Conservation (phyloP, 2,113 vertebrate species). For the Coptodon rendalli region DNA sequence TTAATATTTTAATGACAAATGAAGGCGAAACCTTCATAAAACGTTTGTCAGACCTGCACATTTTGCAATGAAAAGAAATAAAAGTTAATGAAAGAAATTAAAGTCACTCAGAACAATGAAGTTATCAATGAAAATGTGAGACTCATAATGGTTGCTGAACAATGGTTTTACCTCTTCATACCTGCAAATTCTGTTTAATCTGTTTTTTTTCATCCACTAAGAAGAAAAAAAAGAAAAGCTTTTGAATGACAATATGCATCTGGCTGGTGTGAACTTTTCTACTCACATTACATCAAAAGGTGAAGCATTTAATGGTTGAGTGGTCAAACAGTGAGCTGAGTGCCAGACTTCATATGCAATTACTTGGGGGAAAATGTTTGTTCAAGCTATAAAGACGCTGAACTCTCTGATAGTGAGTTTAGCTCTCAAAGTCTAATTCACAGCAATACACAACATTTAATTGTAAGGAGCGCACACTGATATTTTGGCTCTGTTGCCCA, state of each 20-base stretch:
- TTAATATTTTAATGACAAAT: neutral
- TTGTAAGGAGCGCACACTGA: neutral
- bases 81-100: neutral
- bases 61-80: neutral
- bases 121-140: neutral
- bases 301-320: neutral
- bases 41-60: neutral
- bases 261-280: neutral
- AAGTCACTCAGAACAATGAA: neutral
- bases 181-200: neutral
- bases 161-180: neutral
- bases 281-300: conserved; percentile 10
- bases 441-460: neutral
- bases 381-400: neutral
- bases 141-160: conserved; percentile 5
- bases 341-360: neutral
- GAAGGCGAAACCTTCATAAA: neutral
- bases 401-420: neutral
- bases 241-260: neutral
- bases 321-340: neutral
- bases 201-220: neutral
- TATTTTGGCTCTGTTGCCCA: neutral
- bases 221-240: neutral
- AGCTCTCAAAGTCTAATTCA: neutral
- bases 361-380: neutral